Evolutionary conservation across 2,113 vertebrate genomes (phyloP).

Genomic region (Otis tarda): DNA sequence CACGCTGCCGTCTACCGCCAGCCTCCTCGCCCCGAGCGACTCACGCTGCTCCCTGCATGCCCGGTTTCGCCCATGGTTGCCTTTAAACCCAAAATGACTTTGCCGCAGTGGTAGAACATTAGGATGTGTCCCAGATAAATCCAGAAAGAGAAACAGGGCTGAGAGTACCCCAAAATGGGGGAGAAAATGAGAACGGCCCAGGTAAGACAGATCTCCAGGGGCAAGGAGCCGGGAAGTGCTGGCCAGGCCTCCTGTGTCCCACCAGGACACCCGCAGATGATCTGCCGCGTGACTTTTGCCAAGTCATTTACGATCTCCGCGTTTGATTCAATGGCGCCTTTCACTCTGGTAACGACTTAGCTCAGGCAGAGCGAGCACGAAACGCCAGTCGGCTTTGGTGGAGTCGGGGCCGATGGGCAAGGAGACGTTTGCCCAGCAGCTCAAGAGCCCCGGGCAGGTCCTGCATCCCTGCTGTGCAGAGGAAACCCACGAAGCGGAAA

Average conservation of each 20-base stretch:
- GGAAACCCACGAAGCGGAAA: background rate
- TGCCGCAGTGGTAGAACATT: background rate
- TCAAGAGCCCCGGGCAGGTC: background rate
- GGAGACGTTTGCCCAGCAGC: background rate
- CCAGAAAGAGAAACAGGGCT: background rate
- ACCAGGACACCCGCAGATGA: background rate
- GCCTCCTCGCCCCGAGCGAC: conserved; percentile 2
- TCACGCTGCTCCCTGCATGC: conserved; percentile 25
- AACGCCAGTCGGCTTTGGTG: background rate
- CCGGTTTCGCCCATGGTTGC: conserved; percentile 60
- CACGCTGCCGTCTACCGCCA: background rate
- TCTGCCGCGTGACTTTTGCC: background rate
- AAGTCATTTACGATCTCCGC: background rate
- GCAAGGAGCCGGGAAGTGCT: background rate
- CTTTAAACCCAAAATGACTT: conserved; percentile 41
- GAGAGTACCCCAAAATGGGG: background rate
- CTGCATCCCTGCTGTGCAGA: background rate
- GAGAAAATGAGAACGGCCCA: background rate
- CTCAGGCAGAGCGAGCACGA: background rate
- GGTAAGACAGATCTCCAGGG: background rate
- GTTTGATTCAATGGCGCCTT: background rate
- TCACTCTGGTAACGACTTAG: background rate
- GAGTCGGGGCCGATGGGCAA: background rate
- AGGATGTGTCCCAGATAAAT: conserved; percentile 23
- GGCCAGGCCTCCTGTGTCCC: background rate